These are phyloP conservation scores for Formica selysi DNA, from an alignment of 1,140 invertebrate genomes.

Conservation along the genomic window DNA sequence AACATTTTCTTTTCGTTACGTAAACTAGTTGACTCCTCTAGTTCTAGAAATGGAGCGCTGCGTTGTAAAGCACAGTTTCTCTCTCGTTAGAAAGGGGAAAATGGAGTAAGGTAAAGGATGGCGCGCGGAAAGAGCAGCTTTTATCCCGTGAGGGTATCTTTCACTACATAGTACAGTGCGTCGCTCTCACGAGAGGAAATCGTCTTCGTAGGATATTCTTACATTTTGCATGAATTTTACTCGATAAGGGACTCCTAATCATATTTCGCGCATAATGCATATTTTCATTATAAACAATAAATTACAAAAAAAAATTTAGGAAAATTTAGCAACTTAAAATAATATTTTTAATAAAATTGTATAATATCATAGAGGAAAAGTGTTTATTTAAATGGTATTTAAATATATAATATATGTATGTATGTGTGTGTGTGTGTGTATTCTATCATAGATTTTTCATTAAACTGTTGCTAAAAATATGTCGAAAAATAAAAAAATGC, in stretches of 20 bases:
- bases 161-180: conserved; percentile 29
- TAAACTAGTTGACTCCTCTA: conserved; percentile 47
- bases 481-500: neutral
- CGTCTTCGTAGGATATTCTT: conserved; percentile 13
- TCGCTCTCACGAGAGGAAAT: conserved; percentile 34
- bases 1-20: conserved; percentile 66
- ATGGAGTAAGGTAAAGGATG: conserved; percentile 42
- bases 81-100: conserved; percentile 58
- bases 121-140: conserved; percentile 39
- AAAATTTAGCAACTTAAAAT: neutral
- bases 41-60: neutral
- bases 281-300: conserved; percentile 3
- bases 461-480: conserved; percentile 2
- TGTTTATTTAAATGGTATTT: neutral
- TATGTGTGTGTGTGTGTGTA: neutral
- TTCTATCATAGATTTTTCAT: neutral
- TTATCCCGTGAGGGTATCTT: conserved; percentile 30
- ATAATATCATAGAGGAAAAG: neutral
- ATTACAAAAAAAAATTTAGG: neutral
- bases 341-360: conserved; percentile 9
- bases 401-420: no score
- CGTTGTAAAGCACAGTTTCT: conserved; percentile 36
- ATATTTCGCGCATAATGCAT: neutral
- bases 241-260: neutral
- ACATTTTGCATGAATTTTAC: neutral